These are phyloP conservation scores for Chionomys nivalis DNA, from an alignment of 2,113 vertebrate species.

Conservation along the genomic window DNA sequence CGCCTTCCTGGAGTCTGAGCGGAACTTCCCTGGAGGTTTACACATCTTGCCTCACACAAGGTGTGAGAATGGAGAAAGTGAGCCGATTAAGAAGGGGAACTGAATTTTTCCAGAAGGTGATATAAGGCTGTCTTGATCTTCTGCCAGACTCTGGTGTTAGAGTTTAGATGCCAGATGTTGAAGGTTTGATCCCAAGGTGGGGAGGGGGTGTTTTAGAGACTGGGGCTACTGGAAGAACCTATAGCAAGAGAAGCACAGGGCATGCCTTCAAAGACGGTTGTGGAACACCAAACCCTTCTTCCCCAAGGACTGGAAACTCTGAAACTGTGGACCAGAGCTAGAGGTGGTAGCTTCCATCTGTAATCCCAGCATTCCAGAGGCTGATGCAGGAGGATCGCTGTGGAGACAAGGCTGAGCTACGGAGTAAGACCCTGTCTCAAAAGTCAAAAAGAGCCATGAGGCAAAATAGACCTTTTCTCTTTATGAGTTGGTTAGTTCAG, in stretches of 20 bases:
- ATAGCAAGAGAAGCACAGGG: fast-evolving
- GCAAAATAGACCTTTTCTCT: neutral
- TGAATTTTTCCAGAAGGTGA: slow-evolving; percentile 50
- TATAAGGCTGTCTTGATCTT: neutral
- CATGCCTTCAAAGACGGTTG: neutral
- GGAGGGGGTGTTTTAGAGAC: neutral
- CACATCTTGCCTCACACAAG: slow-evolving; percentile 46
- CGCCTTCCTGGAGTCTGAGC: slow-evolving; percentile 1
- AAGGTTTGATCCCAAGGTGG: neutral
- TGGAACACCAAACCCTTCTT: neutral
- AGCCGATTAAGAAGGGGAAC: slow-evolving; percentile 9
- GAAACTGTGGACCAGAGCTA: neutral
- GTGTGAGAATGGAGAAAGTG: slow-evolving; percentile 17
- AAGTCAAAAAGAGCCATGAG: neutral
- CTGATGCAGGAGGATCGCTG: neutral
- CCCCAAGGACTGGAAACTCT: neutral
- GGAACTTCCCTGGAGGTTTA: neutral
- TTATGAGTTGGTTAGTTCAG: neutral
- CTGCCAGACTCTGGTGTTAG: neutral
- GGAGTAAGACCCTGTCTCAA: neutral
- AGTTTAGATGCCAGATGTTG: neutral
- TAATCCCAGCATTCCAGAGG: neutral
- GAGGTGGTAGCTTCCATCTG: neutral
- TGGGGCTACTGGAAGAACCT: neutral
- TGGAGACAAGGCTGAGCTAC: neutral